Conservation (phyloP, 2,888 invertebrate genomes). For the Pristionchus fissidentatus region DNA sequence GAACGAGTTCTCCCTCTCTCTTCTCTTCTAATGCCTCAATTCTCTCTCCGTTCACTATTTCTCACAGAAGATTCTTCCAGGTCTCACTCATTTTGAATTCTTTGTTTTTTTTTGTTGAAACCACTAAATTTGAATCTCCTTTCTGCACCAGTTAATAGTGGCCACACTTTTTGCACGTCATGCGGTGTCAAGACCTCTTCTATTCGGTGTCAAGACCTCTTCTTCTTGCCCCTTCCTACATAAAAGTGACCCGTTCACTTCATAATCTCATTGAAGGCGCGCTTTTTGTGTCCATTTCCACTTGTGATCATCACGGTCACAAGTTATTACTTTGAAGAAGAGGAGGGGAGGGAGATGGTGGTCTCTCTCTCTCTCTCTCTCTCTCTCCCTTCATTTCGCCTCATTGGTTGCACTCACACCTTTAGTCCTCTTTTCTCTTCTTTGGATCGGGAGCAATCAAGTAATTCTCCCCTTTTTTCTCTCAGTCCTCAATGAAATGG, state of each 20-base stretch:
- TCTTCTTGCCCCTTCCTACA: neutral
- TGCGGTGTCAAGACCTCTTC: too few relatives aligned
- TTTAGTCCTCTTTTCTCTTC: neutral
- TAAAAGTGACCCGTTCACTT: neutral
- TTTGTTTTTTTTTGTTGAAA: too few relatives aligned
- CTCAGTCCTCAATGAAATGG: slow-evolving; percentile 23
- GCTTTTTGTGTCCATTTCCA: neutral
- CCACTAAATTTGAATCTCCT: too few relatives aligned
- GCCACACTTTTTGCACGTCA: too few relatives aligned
- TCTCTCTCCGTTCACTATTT: too few relatives aligned
- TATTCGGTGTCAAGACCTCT: too few relatives aligned
- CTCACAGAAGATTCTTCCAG: too few relatives aligned
- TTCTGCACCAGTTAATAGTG: too few relatives aligned
- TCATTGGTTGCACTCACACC: slow-evolving; percentile 31
- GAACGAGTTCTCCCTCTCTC: slow-evolving; percentile 39
- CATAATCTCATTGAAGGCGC: neutral
- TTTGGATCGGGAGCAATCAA: slow-evolving; percentile 21
- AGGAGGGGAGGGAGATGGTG: too few relatives aligned
- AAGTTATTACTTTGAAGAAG: slow-evolving; percentile 28
- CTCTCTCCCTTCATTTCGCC: neutral
- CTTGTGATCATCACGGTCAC: slow-evolving; percentile 21
- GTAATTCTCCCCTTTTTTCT: slow-evolving; percentile 13
- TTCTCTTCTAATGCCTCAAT: neutral
- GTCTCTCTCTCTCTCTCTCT: neutral
- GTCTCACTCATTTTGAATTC: too few relatives aligned